Evolutionary conservation across 2,113 vertebrate genomes (phyloP).

Genomic region (Oreochromis spilurus): DNA sequence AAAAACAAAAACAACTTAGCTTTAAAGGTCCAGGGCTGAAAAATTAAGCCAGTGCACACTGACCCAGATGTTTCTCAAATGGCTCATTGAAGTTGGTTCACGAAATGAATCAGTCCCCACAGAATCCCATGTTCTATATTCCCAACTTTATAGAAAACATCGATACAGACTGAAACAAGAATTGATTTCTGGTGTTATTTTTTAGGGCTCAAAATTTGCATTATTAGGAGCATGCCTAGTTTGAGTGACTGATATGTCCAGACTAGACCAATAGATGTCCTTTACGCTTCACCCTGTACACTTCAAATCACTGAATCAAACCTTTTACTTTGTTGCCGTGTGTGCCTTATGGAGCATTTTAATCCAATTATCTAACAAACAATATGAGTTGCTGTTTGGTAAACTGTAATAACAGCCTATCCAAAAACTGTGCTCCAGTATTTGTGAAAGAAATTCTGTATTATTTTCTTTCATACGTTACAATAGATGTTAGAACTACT

Average conservation of each 20-base stretch:
- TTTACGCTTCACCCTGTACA: not conserved
- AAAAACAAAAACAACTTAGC: not conserved
- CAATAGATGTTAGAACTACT: not conserved
- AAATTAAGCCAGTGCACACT: not conserved
- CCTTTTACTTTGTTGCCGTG: not conserved
- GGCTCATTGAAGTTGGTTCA: not conserved
- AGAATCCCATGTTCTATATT: not conserved
- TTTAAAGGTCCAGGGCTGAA: not conserved
- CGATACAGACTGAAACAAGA: not conserved
- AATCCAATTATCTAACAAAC: not conserved
- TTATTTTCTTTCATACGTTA: not conserved
- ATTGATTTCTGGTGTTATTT: not conserved
- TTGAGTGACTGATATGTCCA: not conserved
- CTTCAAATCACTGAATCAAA: not conserved
- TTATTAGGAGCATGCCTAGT: not conserved
- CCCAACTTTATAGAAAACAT: not conserved
- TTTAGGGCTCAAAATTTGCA: not conserved
- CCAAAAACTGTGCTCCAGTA: not conserved
- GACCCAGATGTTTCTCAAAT: not conserved
- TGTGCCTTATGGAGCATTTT: not conserved
- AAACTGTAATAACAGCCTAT: not conserved
- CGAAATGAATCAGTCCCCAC: not conserved
- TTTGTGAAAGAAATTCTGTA: not conserved
- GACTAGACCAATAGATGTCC: not conserved
- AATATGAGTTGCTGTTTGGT: not conserved